Conservation (phyloP, 2,797 vertebrate species). For the Darevskia nairensis region DNA sequence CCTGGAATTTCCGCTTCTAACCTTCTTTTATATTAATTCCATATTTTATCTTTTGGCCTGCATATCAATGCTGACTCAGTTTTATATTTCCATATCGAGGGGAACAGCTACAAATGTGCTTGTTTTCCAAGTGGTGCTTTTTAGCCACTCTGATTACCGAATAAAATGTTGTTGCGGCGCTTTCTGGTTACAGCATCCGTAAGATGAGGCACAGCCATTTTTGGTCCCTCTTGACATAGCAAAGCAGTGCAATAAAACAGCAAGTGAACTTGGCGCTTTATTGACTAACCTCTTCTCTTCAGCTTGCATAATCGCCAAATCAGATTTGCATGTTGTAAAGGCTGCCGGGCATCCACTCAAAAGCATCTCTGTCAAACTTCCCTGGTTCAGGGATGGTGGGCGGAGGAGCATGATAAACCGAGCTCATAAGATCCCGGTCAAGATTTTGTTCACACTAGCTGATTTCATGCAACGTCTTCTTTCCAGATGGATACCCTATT, state of each 20-base stretch:
- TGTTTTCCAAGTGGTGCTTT: not conserved
- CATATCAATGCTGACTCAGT: not conserved
- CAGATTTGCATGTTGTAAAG: conserved; percentile 77
- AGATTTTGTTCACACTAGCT: conserved; percentile 80
- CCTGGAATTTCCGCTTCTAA: conserved; percentile 43
- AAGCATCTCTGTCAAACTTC: conserved; percentile 68
- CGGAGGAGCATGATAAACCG: conserved; percentile 69
- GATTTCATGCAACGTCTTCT: conserved; percentile 75
- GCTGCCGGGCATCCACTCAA: conserved; percentile 70
- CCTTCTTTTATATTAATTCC: conserved; percentile 41
- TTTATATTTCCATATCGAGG: conserved; percentile 36
- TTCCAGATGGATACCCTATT: conserved; percentile 82
- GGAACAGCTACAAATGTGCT: conserved; percentile 29
- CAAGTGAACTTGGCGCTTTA: conserved; percentile 73
- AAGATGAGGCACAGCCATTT: conserved; percentile 42
- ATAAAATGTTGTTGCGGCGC: conserved; percentile 19
- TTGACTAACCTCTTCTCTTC: conserved; percentile 73
- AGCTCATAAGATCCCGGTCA: conserved; percentile 75
- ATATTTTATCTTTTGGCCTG: conserved; percentile 22
- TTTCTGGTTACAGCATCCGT: conserved; percentile 32
- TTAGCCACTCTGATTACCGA: not conserved
- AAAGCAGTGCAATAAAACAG: conserved; percentile 57
- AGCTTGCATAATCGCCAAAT: conserved; percentile 74
- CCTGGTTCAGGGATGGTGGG: conserved; percentile 2
- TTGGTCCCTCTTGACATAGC: conserved; percentile 56